Base-by-base conservation (phyloP, 2,888 invertebrate species). In the Serripes groenlandicus region DNA sequence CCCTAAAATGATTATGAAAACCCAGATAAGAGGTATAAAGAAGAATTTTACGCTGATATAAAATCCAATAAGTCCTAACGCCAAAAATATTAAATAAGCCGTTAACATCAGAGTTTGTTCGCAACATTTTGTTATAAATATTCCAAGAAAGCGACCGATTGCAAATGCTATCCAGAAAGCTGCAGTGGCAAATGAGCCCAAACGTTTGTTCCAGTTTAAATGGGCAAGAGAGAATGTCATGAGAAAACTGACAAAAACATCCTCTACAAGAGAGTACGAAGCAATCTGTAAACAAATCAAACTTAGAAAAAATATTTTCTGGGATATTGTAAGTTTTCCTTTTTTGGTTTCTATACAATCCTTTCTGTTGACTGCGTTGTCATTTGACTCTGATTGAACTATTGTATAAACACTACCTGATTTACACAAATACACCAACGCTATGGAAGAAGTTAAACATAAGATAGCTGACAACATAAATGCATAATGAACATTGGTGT, bases 91-190 rank as follows among this genome's bases (percentile, higher is more conserved):
- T 28, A 74, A 73, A 30, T 94, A 93, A 1, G 89, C 79, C 15
- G 92, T 78, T 23, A 95, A 85, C 91, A 95, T 92, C 15, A 89
- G 85, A 4, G 91, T 89, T 3, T 93, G 93, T 37, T 87, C 91
- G 28, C 94, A 84, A 52, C 91, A 91, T 37, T 91, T 91, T 0
- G 94, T 91, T 23, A 94, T 84, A 78, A 94, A 93, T 11, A 95
- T 94, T 34, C 94, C 93, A 3, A 92, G 84, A 62, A 94, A 93
- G 30, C 95, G 90, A 9, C 91, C 92, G 21, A 90, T 80, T 3
- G 95, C 94, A 87, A 95, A 95, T 4, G 93, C 88, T 0, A 93
- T 94, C 95, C 95, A 95, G 82, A 93, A 95, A 0, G 93, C 91
- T 15, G 94, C 92, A 3, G 94, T 93, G 3, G 95, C 78, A 37